Conservation (phyloP, 2,113 vertebrate genomes). For the Sinocyclocheilus anophthalmus region DNA sequence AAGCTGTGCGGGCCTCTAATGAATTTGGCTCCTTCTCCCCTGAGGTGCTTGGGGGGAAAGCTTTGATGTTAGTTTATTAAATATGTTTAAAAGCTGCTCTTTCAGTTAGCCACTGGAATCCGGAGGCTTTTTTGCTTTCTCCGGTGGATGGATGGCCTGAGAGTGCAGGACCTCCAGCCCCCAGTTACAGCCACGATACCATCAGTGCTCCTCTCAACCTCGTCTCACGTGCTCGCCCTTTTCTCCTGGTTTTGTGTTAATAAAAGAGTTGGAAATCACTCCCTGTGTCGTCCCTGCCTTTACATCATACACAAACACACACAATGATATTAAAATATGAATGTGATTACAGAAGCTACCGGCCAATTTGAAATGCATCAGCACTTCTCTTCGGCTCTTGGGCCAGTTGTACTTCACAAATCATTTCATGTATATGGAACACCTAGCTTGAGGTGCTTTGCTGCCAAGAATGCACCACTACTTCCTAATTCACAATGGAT, state of each 20-base stretch:
- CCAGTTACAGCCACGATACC: slow-evolving; percentile 11
- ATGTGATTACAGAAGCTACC: slow-evolving; percentile 42
- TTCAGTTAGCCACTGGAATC: slow-evolving; percentile 54
- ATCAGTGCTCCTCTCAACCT: slow-evolving; percentile 24
- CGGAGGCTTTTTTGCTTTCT: slow-evolving; percentile 29
- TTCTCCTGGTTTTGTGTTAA: slow-evolving; percentile 65
- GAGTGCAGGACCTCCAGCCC: slow-evolving; percentile 40
- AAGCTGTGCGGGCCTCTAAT: slow-evolving; percentile 52
- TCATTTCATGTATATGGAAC: slow-evolving; percentile 49
- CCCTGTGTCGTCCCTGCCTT: slow-evolving; percentile 63
- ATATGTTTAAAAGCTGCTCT: slow-evolving; percentile 59
- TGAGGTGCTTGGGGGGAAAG: slow-evolving; percentile 56
- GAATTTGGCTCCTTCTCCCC: slow-evolving; percentile 52
- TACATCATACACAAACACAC: slow-evolving; percentile 30
- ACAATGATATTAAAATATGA: slow-evolving; percentile 36
- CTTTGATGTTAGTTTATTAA: slow-evolving; percentile 65
- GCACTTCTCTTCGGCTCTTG: slow-evolving; percentile 36
- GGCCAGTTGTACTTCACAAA: slow-evolving; percentile 41
- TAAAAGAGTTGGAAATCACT: slow-evolving; percentile 75
- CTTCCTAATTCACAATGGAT: slow-evolving; percentile 24
- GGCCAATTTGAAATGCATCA: slow-evolving; percentile 48
- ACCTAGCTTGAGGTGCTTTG: slow-evolving; percentile 29
- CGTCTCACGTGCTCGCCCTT: slow-evolving; percentile 56
- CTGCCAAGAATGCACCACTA: slow-evolving; percentile 14
- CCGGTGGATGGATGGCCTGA: slow-evolving; percentile 37